Percentiles rank a stretch among this genome's conserved stretches.
These are phyloP conservation scores for Aeoliscus strigatus DNA, from an alignment of 2,797 vertebrate species.

Conservation along the genomic window DNA sequence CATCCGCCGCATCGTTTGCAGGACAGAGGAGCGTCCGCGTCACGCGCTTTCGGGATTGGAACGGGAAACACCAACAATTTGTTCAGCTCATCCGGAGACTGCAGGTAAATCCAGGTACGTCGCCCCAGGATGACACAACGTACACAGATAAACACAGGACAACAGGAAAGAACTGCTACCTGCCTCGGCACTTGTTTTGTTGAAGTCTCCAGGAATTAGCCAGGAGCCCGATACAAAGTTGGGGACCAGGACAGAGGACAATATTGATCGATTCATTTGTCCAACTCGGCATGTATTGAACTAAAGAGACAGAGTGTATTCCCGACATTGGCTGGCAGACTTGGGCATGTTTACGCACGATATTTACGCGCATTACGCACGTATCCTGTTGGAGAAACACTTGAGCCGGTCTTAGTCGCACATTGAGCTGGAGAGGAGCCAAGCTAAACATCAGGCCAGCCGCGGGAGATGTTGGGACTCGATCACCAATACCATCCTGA, in stretches of 20 bases:
- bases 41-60: conserved; percentile 11
- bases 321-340: conserved; percentile 37
- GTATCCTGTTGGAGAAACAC: conserved; percentile 59
- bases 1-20: too few species aligned
- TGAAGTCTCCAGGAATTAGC: conserved; percentile 25
- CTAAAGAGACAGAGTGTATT: too few species aligned
- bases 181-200: conserved; percentile 20
- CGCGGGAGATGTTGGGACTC: conserved; percentile 71
- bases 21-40: conserved; percentile 1
- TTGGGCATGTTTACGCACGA: conserved; percentile 62
- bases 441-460: conserved; percentile 67
- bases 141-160: neutral
- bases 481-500: conserved; percentile 72
- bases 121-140: conserved; percentile 19
- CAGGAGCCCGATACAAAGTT: too few species aligned
- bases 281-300: too few species aligned
- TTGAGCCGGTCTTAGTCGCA: conserved; percentile 57
- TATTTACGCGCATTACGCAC: conserved; percentile 63
- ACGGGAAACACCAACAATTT: conserved; percentile 4
- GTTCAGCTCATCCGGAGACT: conserved; percentile 26
- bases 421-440: conserved; percentile 66
- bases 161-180: conserved; percentile 3
- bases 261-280: too few species aligned
- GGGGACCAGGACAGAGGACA: too few species aligned
- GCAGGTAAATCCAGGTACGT: conserved; percentile 66